Base-by-base conservation (phyloP, 2,888 invertebrate species). In the Zeuzera pyrina region DNA sequence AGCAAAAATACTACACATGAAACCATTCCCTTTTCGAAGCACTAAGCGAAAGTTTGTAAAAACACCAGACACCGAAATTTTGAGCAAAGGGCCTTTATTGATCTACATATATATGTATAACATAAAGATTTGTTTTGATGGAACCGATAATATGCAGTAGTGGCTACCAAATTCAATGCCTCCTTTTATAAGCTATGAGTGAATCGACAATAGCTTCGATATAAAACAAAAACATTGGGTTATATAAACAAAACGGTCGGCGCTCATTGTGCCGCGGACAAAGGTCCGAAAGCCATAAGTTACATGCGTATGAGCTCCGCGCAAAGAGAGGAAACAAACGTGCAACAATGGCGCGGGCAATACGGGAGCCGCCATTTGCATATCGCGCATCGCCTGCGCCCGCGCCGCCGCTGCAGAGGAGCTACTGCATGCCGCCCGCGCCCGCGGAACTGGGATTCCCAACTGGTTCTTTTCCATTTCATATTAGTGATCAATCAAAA, bases 301-400 rank as follows among this genome's bases (percentile, higher is more conserved):
- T 69, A 71, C 69, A 47, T 22, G 43, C 42, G 42, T 39, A 36
- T 40, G 38, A 39, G 42, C 33, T 13, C 33, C 12, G 25, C 12
- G 25, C 25, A 7, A 12, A 25, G 2, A 6, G 7, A 12, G 13
- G 12, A 7, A 12, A 12, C 8, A 25, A 4, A 10, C 13, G 25
- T 13, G 12, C 25, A 25, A 68, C 72, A 69, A 68, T 69, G 53
- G 71, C 61, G 57, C 63, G 65, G 67, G 59, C 69, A 63, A 67
- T 69, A 66, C 76, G 64, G 74, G 61, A 70, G 72, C 73, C 47
- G 45, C 30, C 40, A 76, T 76, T 76, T 58, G 72, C 77, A 76
- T 76, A 76, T 76, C 77, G 70, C 60, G 59, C 57, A 71, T 70
- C 72, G 39, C 15, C 33, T n/a, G 34, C 37, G 16, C 27, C 33